Base-by-base conservation (phyloP, 2,797 vertebrate species). In the Telmatherina bonti region DNA sequence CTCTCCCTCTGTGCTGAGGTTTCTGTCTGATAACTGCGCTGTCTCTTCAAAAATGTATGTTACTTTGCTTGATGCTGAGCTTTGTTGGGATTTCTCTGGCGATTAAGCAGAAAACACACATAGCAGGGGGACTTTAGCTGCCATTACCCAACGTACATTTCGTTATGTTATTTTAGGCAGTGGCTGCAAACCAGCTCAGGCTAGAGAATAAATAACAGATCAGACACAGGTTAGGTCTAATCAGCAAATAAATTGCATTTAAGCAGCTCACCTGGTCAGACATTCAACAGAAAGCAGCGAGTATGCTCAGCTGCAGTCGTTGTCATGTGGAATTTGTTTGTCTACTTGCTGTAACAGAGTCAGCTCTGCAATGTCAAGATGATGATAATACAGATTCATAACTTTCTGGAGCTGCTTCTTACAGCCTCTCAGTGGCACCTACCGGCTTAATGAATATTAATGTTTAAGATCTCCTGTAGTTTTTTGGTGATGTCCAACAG, bases 371-470 rank as follows among this genome's bases (percentile, higher is more conserved):
- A 57, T 53, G 35, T 33, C 63, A 43, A 59, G 61, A 47, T 62
- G 30, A 75, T 61, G 49, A 26, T 70, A 59, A 68, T 73, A 58
- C 38, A 74, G 69, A 74, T 41, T 60, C 60, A 66, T 64, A 51
- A 45, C 55, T 33, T 58, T 38, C 49, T 62, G 61, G 66, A 67
- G 66, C 43, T 36, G 49, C 72, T 79, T 64, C 33, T 65, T 55
- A 68, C 66, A 77, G 56, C 36, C 71, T 68, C 43, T 41, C 62
- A 22, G 52, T 56, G 16, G 47, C 22, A 24, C 47, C 26, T 45
- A 30, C 36, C 45, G 63, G 29, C 55, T 66, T 73, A 54, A 81
- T 81, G 13, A 62, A 64, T 82, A 73, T 75, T 64, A 74, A 81
- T 71, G 26, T 64, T n/a, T 7, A 5, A 64, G 31, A 73, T 51